Percentiles rank a stretch among this genome's conserved stretches.
Conservation (phyloP, 2,797 vertebrate species). For the Pelodytes ibericus region DNA sequence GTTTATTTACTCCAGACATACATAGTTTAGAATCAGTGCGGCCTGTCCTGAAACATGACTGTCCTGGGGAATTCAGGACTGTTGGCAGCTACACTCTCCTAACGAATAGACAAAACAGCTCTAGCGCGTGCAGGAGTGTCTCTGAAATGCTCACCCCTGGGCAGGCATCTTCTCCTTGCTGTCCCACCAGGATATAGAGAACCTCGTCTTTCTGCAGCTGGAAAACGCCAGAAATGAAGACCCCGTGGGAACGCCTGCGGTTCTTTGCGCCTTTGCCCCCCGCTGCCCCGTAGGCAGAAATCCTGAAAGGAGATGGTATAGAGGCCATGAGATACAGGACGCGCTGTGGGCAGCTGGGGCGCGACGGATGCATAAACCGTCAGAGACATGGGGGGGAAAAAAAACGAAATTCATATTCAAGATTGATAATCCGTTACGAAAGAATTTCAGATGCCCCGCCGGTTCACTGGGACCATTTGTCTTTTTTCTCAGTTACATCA, state of each 20-base stretch:
- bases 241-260: slow-evolving; percentile 84
- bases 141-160: slow-evolving; percentile 77
- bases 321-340: no score
- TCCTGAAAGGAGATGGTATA: slow-evolving; percentile 69
- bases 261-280: slow-evolving; percentile 91
- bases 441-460: slow-evolving; percentile 14
- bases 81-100: no score
- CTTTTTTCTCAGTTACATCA: slow-evolving; percentile 23
- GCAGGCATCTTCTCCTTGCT: slow-evolving; percentile 90
- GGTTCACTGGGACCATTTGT: slow-evolving; percentile 13
- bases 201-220: slow-evolving; percentile 82
- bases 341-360: no score
- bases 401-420: background rate
- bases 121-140: background rate
- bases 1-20: no score
- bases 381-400: background rate
- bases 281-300: slow-evolving; percentile 88
- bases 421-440: slow-evolving; percentile 7
- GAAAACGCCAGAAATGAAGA: slow-evolving; percentile 88
- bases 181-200: slow-evolving; percentile 87
- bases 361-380: no score
- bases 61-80: no score
- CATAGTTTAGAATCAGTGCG: no score
- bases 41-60: no score
- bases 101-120: background rate